phyloP scores from a whole-genome alignment of 2,888 invertebrate species.

The Dynastes maya region DNA sequence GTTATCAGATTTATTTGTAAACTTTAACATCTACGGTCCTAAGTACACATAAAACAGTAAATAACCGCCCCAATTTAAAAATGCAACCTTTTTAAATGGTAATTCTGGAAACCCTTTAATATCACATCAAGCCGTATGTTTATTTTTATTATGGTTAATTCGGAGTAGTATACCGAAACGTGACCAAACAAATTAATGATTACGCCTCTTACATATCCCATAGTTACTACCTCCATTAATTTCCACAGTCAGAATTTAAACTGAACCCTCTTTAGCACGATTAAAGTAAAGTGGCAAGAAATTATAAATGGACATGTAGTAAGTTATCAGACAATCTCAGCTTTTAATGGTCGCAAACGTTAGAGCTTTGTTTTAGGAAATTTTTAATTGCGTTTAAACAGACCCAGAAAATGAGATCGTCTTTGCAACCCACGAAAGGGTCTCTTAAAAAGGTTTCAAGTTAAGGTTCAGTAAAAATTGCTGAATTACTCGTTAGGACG shows the following conservation, averaged over 20 bases:
- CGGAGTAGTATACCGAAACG: conserved; percentile 29
- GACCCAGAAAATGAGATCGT: conserved; percentile 34
- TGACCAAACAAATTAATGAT: conserved; percentile 36
- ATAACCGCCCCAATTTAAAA: background rate
- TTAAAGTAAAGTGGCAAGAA: conserved; percentile 34
- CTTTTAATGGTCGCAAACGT: conserved; percentile 44
- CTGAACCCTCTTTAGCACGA: conserved; percentile 36
- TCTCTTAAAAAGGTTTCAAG: conserved; percentile 32
- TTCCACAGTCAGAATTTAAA: conserved; percentile 29
- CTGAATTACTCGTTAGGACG: conserved; percentile 12
- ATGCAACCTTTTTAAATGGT: background rate
- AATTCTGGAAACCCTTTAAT: conserved; percentile 18
- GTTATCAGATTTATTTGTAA: background rate
- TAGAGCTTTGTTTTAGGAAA: conserved; percentile 40
- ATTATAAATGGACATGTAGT: conserved; percentile 41
- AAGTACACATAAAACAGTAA: background rate
- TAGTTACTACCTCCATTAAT: conserved; percentile 31
- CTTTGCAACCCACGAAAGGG: conserved; percentile 15
- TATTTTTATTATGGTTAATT: conserved; percentile 43
- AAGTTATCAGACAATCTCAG: conserved; percentile 41
- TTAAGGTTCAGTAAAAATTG: conserved; percentile 27
- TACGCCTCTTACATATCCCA: conserved; percentile 9
- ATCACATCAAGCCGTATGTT: conserved; percentile 33
- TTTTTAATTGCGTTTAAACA: conserved; percentile 45
- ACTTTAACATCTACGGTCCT: background rate